These are phyloP conservation scores for Piscicola geometra DNA, from an alignment of 2,888 invertebrate species.

Conservation along the genomic window DNA sequence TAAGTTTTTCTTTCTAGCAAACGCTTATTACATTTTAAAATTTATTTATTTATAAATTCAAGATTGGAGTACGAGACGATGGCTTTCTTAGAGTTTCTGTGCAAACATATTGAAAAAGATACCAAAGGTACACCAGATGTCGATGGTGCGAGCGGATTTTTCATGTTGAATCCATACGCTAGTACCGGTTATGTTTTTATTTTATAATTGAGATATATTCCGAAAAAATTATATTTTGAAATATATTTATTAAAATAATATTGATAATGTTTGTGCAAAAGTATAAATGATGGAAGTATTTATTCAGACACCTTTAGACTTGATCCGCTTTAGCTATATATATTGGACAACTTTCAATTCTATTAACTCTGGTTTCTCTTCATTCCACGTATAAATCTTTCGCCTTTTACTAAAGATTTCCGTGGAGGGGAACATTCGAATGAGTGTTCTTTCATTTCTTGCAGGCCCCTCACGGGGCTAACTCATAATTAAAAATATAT, in stretches of 20 bases:
- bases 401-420: conserved; percentile 33
- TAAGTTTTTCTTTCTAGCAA: no score
- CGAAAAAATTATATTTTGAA: neutral
- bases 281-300: no score
- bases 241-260: neutral
- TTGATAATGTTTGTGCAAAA: no score
- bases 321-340: neutral
- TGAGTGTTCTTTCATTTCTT: conserved; percentile 29
- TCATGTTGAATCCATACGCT: neutral
- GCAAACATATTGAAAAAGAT: neutral
- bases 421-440: conserved; percentile 31
- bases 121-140: no score
- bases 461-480: neutral
- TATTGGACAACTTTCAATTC: neutral
- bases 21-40: no score
- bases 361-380: conserved; percentile 25
- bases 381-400: conserved; percentile 28
- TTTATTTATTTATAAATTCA: no score
- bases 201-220: neutral
- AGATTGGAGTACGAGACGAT: neutral
- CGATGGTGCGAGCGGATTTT: no score
- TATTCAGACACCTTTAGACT: neutral
- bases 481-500: neutral
- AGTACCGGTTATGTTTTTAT: neutral
- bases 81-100: neutral